These are phyloP conservation scores for Anoplophora glabripennis DNA, from an alignment of 1,140 invertebrate species.

Conservation along the genomic window DNA sequence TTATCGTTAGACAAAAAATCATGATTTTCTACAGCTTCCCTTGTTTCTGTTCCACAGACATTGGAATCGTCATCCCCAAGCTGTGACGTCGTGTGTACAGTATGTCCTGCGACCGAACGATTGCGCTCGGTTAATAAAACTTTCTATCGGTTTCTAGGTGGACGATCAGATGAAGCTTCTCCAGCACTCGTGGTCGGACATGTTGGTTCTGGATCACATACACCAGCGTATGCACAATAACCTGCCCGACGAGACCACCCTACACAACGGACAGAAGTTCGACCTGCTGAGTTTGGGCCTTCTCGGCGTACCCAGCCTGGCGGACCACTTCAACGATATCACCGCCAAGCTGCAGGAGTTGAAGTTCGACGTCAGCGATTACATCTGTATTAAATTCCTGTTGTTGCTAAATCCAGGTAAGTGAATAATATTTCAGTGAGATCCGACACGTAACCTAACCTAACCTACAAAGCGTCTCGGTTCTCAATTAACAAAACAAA, in stretches of 20 bases:
- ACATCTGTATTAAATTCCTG: slow-evolving; percentile 95
- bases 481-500: too few species aligned
- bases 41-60: too few species aligned
- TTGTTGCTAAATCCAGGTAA: slow-evolving; percentile 95
- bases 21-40: too few species aligned
- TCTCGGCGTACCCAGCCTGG: slow-evolving; percentile 80
- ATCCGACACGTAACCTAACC: too few species aligned
- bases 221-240: slow-evolving; percentile 94
- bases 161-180: slow-evolving; percentile 98
- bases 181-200: slow-evolving; percentile 96
- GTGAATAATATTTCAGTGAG: slow-evolving; percentile 31
- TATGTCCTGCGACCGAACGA: too few species aligned
- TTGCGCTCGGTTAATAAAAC: background rate
- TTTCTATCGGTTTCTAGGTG: slow-evolving; percentile 62
- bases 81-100: too few species aligned
- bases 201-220: slow-evolving; percentile 93
- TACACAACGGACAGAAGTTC: slow-evolving; percentile 94
- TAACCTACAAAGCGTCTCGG: too few species aligned
- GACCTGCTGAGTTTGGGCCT: slow-evolving; percentile 87
- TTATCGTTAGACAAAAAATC: too few species aligned
- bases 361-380: slow-evolving; percentile 93
- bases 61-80: too few species aligned
- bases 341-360: slow-evolving; percentile 87
- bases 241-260: slow-evolving; percentile 85
- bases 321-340: slow-evolving; percentile 87